phyloP scores from a whole-genome alignment of 2,888 invertebrate species.

The Mesoligia furuncula region DNA sequence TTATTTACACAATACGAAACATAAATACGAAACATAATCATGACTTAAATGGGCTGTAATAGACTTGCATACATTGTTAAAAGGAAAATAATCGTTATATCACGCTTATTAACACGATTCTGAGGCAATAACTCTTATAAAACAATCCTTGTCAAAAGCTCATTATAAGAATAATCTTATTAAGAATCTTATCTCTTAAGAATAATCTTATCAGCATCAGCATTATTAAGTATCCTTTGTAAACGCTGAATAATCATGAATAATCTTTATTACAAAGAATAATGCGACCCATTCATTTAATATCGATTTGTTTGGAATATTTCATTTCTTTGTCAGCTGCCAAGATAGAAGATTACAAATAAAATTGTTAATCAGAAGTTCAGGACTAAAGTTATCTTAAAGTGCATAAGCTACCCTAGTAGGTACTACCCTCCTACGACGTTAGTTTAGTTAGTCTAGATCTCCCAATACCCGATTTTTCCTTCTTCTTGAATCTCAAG shows the following conservation, averaged over 20 bases:
- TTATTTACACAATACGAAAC: background rate
- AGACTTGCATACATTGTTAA: constrained; percentile 1
- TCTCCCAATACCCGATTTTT: background rate
- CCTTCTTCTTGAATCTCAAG: background rate
- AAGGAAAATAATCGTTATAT: constrained; percentile 30
- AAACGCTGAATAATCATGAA: constrained; percentile 37
- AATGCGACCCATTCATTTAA: constrained; percentile 13
- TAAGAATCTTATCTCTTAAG: too few relatives aligned
- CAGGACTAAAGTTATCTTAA: background rate
- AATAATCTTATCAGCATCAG: constrained; percentile 42
- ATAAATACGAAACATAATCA: background rate
- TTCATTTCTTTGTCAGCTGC: background rate
- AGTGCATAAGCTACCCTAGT: too few relatives aligned
- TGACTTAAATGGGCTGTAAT: constrained; percentile 5
- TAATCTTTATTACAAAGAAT: constrained; percentile 6
- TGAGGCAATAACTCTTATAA: constrained; percentile 51
- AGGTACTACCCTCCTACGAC: background rate
- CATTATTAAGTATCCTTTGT: constrained; percentile 38
- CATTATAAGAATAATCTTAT: constrained; percentile 38
- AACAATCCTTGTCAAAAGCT: constrained; percentile 50
- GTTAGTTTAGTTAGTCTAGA: too few relatives aligned
- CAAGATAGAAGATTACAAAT: background rate
- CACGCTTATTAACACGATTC: constrained; percentile 23
- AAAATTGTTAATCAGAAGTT: too few relatives aligned
- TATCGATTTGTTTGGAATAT: constrained; percentile 9